These are phyloP conservation scores for Ischnus inquisitorius DNA, from an alignment of 2,888 invertebrate genomes.

Conservation along the genomic window DNA sequence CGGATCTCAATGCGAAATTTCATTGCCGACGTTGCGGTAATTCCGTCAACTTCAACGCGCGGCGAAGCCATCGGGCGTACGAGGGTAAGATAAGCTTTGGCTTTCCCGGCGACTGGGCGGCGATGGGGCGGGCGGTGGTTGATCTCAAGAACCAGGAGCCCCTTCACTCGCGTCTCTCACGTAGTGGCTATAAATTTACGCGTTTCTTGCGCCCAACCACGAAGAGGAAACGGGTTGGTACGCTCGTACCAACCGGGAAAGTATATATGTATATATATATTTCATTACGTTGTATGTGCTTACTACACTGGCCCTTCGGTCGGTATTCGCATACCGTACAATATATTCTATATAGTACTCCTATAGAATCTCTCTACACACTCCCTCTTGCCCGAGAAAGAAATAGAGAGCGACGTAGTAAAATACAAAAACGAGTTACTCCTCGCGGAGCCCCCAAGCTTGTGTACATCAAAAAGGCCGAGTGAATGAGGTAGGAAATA, in stretches of 20 bases:
- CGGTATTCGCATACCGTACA: neutral
- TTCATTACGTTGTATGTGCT: constrained; percentile 27
- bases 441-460: neutral
- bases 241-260: constrained; percentile 15
- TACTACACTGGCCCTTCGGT: neutral
- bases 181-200: constrained; percentile 70
- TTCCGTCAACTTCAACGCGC: neutral
- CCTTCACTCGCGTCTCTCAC: constrained; percentile 60
- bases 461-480: constrained; percentile 12
- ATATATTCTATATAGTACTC: constrained; percentile 14
- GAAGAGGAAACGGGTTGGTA: constrained; percentile 29
- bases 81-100: neutral
- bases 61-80: neutral
- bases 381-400: constrained; percentile 19
- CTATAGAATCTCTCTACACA: constrained; percentile 3
- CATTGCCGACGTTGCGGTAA: neutral
- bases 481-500: constrained; percentile 11
- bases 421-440: constrained; percentile 56
- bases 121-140: constrained; percentile 34
- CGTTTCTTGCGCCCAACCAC: constrained; percentile 63
- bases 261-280: constrained; percentile 36
- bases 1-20: neutral
- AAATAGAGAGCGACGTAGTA: constrained; percentile 25
- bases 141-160: constrained; percentile 41
- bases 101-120: neutral